phyloP scores from a whole-genome alignment of 2,888 invertebrate genomes.

The Mimachlamys varia region DNA sequence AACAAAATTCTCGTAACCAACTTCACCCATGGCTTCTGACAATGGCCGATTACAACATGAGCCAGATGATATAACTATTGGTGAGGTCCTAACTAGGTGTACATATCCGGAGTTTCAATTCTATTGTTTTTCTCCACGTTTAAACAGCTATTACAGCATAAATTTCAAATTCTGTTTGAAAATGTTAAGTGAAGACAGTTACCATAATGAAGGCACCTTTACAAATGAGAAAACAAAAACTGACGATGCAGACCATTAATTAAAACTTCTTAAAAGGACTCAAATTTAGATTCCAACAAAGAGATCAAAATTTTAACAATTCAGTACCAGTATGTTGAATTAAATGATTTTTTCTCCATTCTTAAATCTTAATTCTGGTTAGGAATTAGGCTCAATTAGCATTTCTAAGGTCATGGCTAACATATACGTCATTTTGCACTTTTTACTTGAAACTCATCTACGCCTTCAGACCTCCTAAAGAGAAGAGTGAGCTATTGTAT shows the following conservation, averaged over 20 bases:
- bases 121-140: neutral
- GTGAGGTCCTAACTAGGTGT: neutral
- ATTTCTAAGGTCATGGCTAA: neutral
- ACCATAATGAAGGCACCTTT: neutral
- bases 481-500: neutral
- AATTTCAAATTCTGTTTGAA: neutral
- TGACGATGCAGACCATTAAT: neutral
- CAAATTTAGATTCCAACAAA: neutral
- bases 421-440: neutral
- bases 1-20: slow-evolving; percentile 31
- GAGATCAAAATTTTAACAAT: neutral
- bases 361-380: neutral
- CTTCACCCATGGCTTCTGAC: slow-evolving; percentile 31
- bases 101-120: neutral
- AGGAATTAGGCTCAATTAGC: too few species aligned
- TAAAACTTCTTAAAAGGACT: neutral
- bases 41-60: slow-evolving; percentile 11
- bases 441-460: slow-evolving; percentile 12
- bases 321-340: neutral
- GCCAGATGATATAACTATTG: neutral
- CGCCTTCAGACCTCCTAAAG: neutral
- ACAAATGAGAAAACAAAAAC: neutral
- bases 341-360: neutral
- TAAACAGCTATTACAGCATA: neutral
- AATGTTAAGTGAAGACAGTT: neutral